A percentile compares a stretch with the other conserved stretches of the same genome.
Conservation (phyloP, 2,888 invertebrate species). For the Synanthedon tipuliformis region DNA sequence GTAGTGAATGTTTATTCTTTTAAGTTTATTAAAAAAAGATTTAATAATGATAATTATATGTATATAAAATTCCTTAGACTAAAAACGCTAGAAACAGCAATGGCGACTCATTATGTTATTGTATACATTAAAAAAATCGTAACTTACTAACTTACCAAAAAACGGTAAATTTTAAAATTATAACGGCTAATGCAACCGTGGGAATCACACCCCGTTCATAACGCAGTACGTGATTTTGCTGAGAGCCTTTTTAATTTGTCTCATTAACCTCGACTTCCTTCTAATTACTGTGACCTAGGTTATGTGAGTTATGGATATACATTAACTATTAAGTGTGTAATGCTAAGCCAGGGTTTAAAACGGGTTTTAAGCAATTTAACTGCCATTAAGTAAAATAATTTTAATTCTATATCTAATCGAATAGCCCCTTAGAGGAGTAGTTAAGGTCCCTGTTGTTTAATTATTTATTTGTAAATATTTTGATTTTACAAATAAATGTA, state of each 20-base stretch:
- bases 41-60: too few species aligned
- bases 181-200: constrained; percentile 2
- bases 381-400: too few species aligned
- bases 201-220: constrained; percentile 5
- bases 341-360: not conserved
- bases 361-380: too few species aligned
- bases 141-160: not conserved
- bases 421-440: too few species aligned
- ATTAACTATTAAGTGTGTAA: not conserved
- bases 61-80: too few species aligned
- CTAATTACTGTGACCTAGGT: not conserved
- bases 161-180: not conserved
- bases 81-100: too few species aligned
- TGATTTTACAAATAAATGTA: too few species aligned
- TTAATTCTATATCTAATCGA: too few species aligned
- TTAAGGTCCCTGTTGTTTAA: too few species aligned
- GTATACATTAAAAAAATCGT: not conserved
- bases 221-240: constrained; percentile 3
- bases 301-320: not conserved
- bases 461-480: too few species aligned
- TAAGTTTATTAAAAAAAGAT: too few species aligned
- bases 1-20: too few species aligned
- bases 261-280: constrained; percentile 2
- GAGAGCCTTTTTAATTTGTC: constrained; percentile 3
- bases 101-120: not conserved